Evolutionary conservation across 2,888 invertebrate species (phyloP).

Genomic region (Cephalotes varians): DNA sequence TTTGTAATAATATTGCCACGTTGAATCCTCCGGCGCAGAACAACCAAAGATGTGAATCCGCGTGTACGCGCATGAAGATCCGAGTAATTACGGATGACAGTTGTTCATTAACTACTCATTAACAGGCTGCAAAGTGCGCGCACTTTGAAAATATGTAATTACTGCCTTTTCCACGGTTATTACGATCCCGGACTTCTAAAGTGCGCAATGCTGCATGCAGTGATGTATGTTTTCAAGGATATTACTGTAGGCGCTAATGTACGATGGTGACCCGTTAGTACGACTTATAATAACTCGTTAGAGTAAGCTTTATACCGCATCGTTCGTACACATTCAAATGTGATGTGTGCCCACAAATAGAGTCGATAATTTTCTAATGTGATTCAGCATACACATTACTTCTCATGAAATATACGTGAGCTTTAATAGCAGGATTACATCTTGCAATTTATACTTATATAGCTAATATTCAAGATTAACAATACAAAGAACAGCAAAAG

Average conservation of each 20-base stretch:
- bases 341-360: slow-evolving; percentile 41
- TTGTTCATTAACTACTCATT: slow-evolving; percentile 66
- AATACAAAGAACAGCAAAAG: neutral
- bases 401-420: slow-evolving; percentile 9
- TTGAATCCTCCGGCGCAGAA: neutral
- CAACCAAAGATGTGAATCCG: slow-evolving; percentile 33
- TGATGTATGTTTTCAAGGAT: slow-evolving; percentile 54
- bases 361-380: slow-evolving; percentile 48
- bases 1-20: slow-evolving; percentile 56
- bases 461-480: slow-evolving; percentile 1
- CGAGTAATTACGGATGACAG: slow-evolving; percentile 62
- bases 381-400: slow-evolving; percentile 40
- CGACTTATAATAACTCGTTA: slow-evolving; percentile 57
- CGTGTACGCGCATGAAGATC: slow-evolving; percentile 42
- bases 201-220: slow-evolving; percentile 26
- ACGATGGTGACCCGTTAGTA: slow-evolving; percentile 48
- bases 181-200: slow-evolving; percentile 51
- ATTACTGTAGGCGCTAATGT: slow-evolving; percentile 47
- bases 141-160: slow-evolving; percentile 47
- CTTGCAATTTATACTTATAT: slow-evolving; percentile 22
- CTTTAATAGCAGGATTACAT: slow-evolving; percentile 25
- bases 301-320: slow-evolving; percentile 33
- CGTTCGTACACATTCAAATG: slow-evolving; percentile 28
- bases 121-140: slow-evolving; percentile 48
- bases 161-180: slow-evolving; percentile 50